Evolutionary conservation across 2,888 invertebrate genomes (phyloP).

Genomic region (Drosophila merina): DNA sequence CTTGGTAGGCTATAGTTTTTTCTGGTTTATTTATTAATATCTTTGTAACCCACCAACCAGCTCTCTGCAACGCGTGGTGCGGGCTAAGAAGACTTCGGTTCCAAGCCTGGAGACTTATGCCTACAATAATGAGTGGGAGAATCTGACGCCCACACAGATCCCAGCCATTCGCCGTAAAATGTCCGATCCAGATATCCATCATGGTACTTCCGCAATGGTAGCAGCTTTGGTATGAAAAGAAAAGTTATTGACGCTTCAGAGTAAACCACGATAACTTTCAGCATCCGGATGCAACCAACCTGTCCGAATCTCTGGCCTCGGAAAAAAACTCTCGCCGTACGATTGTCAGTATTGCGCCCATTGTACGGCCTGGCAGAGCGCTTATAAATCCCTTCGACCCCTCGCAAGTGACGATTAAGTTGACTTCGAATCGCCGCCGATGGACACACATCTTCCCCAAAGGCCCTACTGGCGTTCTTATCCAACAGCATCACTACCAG

Average conservation of each 20-base stretch:
- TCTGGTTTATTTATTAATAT: no score
- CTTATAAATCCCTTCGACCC: slow-evolving; percentile 99
- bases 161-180: slow-evolving; percentile 89
- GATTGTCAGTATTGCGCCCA: slow-evolving; percentile 85
- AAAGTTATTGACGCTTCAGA: neutral
- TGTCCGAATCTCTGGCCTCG: slow-evolving; percentile 82
- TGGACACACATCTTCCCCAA: slow-evolving; percentile 99
- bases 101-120: slow-evolving; percentile 87
- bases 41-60: slow-evolving; percentile 76
- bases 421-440: slow-evolving; percentile 96
- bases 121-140: slow-evolving; percentile 81
- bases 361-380: slow-evolving; percentile 91
- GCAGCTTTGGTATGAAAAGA: slow-evolving; percentile 79
- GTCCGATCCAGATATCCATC: slow-evolving; percentile 95
- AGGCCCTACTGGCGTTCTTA: slow-evolving; percentile 95
- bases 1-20: slow-evolving; percentile 85
- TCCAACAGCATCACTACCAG: slow-evolving; percentile 97
- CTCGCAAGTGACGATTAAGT: slow-evolving; percentile 97
- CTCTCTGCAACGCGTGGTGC: slow-evolving; percentile 87
- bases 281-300: slow-evolving; percentile 78
- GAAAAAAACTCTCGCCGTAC: slow-evolving; percentile 82
- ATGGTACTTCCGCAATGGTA: slow-evolving; percentile 87
- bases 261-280: neutral
- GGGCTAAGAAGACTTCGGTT: slow-evolving; percentile 91
- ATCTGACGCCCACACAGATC: slow-evolving; percentile 84